phyloP scores from a whole-genome alignment of 2,888 invertebrate species.

The Laothoe populi region DNA sequence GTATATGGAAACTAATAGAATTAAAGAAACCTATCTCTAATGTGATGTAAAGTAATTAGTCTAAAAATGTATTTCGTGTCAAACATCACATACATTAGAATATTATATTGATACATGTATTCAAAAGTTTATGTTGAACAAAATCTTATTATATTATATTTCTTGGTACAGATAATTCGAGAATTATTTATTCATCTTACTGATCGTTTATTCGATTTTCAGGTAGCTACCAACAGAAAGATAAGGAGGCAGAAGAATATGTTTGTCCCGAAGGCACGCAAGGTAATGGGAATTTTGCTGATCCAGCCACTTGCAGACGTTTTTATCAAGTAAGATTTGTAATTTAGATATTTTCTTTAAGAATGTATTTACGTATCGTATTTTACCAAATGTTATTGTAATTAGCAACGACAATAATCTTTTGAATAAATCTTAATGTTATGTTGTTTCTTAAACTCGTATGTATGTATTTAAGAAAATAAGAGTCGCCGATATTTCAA shows the following conservation, averaged over 20 bases:
- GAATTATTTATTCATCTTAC: conserved; percentile 18
- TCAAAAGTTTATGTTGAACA: background rate
- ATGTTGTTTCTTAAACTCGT: background rate
- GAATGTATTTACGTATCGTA: conserved; percentile 18
- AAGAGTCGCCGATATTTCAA: too few relatives aligned
- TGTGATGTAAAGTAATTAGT: background rate
- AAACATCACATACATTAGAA: background rate
- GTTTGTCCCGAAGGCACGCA: conserved; percentile 90
- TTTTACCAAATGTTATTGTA: conserved; percentile 16
- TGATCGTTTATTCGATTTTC: conserved; percentile 44
- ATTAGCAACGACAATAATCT: background rate
- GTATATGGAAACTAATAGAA: background rate
- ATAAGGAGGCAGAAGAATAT: conserved; percentile 87
- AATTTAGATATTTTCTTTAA: conserved; percentile 29
- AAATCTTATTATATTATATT: conserved; percentile 10
- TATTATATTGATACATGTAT: background rate
- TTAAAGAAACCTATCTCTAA: background rate
- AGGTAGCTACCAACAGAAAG: conserved; percentile 78
- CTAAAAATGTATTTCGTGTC: conserved; percentile 6
- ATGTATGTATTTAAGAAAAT: too few relatives aligned
- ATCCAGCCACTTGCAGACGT: conserved; percentile 93
- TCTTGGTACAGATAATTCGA: conserved; percentile 9
- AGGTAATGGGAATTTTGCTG: conserved; percentile 95
- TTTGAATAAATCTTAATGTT: background rate
- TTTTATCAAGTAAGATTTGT: conserved; percentile 91